A percentile compares a stretch with the other conserved stretches of the same genome.
Conservation (phyloP, 2,113 vertebrate genomes). For the Scomber japonicus region DNA sequence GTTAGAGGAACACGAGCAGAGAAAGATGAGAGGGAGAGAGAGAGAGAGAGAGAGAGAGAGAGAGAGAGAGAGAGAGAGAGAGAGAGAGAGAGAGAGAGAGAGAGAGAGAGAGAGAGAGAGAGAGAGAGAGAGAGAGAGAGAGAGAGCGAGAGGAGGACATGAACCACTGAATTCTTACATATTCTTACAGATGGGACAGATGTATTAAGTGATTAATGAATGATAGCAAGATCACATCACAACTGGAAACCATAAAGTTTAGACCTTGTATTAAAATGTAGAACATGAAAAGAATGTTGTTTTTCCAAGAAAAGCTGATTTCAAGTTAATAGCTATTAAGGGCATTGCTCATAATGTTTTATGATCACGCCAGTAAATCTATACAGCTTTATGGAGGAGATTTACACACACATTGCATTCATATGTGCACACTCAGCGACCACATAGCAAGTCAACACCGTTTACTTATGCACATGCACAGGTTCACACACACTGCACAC, state of each 20-base stretch:
- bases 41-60: background rate
- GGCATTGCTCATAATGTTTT: slow-evolving; percentile 55
- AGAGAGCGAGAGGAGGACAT: slow-evolving; percentile 14
- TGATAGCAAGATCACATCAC: slow-evolving; percentile 14
- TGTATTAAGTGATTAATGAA: slow-evolving; percentile 11
- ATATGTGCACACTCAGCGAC: slow-evolving; percentile 14
- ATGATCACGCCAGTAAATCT: slow-evolving; percentile 53
- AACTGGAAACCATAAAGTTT: slow-evolving; percentile 31
- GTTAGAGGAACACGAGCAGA: slow-evolving; percentile 39
- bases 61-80: slow-evolving; percentile 10
- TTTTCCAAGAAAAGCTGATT: slow-evolving; percentile 48
- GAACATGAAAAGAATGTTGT: slow-evolving; percentile 28
- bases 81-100: slow-evolving; percentile 6
- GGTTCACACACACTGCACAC: background rate
- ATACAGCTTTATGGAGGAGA: slow-evolving; percentile 42
- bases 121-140: background rate
- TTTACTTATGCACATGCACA: background rate
- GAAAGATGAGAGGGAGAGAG: background rate
- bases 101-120: slow-evolving; percentile 10
- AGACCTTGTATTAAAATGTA: slow-evolving; percentile 37
- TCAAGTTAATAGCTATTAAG: slow-evolving; percentile 34
- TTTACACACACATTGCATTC: slow-evolving; percentile 39
- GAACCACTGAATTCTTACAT: background rate
- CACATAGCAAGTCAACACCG: background rate
- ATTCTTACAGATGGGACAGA: slow-evolving; percentile 25